Evolutionary conservation across 2,888 invertebrate species (phyloP), one percentile per base, ranked within the genome.

Genomic region (Sympetrum striolatum): DNA sequence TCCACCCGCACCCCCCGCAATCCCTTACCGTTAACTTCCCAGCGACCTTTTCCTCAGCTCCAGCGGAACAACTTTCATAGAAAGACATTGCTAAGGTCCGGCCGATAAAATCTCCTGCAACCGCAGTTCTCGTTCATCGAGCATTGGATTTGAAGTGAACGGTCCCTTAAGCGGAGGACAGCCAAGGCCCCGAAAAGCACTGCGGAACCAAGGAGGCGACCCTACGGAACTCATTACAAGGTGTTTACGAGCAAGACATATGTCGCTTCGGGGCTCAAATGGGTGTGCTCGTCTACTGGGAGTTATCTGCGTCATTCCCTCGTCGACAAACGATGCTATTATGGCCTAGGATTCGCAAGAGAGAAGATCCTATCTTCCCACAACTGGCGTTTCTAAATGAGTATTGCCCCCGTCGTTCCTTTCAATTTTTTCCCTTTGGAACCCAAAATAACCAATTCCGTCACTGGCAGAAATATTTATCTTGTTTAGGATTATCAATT

Each of bases 121-220:
- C 82, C 82, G 22, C 82, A 82, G 86, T 64, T 86, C 86, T 60
- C 86, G 86, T 86, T 86, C 58, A 86, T 86, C 86, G 86, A 86
- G 86, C 86, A 64, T 60, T 58, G 58, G 86, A 35, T 58, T 37
- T n/a, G 0, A 86, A n/a, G 86, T 35, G 31, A 60, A 35, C 58
- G 58, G 58, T 82, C 35, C 31, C 81, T 12, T 12, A 3, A 53
- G 4, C 10, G 15, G 25, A 48, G 25, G 81, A 35, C 22, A 35
- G 18, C 58, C 60, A 60, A 60, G 60, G 86, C 39, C 86, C 60
- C 60, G 10, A 35, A 14, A 60, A 86, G 60, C 31, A 35, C 35
- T 35, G 82, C 82, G 22, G 44, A 44, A 22, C 81, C 53, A 48
- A n/a, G n/a, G n/a, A 15, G 48, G 53, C 18, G 53, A 15, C 37